phyloP scores from a whole-genome alignment of 1,140 invertebrate genomes.

The Bombus impatiens region DNA sequence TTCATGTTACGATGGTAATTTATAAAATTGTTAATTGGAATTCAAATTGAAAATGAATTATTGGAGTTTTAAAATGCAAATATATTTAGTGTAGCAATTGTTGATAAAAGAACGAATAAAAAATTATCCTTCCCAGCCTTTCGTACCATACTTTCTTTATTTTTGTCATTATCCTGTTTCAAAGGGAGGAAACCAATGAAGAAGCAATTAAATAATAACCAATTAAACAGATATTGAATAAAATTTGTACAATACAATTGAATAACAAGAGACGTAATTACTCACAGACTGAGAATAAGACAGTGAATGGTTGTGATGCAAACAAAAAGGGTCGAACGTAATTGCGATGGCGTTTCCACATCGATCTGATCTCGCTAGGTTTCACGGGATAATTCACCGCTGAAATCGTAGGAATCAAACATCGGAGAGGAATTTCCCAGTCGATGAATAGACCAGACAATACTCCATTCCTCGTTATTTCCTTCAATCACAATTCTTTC shows the following conservation, averaged over 20 bases:
- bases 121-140: too few species aligned
- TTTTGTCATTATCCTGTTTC: neutral
- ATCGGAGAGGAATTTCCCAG: conserved; percentile 8
- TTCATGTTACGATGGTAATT: too few species aligned
- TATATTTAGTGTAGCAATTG: too few species aligned
- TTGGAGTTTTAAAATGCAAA: too few species aligned
- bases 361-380: conserved; percentile 33
- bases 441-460: neutral
- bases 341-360: conserved; percentile 42
- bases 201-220: neutral
- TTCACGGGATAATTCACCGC: conserved; percentile 45
- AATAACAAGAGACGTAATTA: conserved; percentile 37
- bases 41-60: too few species aligned
- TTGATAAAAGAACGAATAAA: too few species aligned
- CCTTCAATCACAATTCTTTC: neutral
- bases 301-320: conserved; percentile 16
- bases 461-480: neutral
- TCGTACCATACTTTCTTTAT: too few species aligned
- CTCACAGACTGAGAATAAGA: conserved; percentile 26
- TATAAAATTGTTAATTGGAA: too few species aligned
- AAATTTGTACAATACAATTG: neutral
- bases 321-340: conserved; percentile 29
- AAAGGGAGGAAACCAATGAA: neutral
- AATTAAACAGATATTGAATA: neutral
- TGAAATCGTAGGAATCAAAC: conserved; percentile 53